Conservation (phyloP, 2,797 vertebrate genomes). For the Myoxocephalus aenaeus region DNA sequence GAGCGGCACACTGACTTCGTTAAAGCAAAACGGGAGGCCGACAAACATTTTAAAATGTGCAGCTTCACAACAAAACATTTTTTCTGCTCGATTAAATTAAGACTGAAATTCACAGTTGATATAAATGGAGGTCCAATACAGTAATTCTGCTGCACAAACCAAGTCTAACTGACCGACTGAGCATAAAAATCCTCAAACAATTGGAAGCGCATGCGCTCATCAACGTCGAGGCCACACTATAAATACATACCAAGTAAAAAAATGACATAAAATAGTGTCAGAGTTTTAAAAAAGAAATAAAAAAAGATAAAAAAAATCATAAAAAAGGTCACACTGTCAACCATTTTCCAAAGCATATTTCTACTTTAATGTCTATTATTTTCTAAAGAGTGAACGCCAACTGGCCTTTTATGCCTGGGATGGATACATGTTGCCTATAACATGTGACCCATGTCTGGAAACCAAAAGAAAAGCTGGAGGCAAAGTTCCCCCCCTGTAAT, state of each 20-base stretch:
- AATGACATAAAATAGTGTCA: not conserved
- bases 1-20: slow-evolving; percentile 7
- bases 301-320: no score
- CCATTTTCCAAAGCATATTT: slow-evolving; percentile 10
- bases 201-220: no score
- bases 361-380: no score
- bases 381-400: not conserved
- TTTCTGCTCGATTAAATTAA: slow-evolving; percentile 27
- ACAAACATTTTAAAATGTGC: slow-evolving; percentile 18
- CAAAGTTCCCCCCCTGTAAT: not conserved
- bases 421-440: not conserved
- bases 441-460: not conserved
- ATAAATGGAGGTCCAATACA: slow-evolving; percentile 26
- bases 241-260: no score
- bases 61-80: not conserved
- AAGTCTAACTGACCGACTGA: no score
- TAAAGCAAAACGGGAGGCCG: not conserved
- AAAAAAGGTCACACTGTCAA: not conserved
- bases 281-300: no score
- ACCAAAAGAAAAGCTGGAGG: not conserved
- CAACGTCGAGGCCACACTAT: no score
- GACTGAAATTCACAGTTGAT: slow-evolving; percentile 43
- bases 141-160: slow-evolving; percentile 25
- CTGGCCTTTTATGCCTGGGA: not conserved
- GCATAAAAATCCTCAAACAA: no score